Evolutionary conservation across 2,797 vertebrate species (phyloP), one percentile per base, ranked within the genome.

Genomic region (Lepilemur ruficaudatus): DNA sequence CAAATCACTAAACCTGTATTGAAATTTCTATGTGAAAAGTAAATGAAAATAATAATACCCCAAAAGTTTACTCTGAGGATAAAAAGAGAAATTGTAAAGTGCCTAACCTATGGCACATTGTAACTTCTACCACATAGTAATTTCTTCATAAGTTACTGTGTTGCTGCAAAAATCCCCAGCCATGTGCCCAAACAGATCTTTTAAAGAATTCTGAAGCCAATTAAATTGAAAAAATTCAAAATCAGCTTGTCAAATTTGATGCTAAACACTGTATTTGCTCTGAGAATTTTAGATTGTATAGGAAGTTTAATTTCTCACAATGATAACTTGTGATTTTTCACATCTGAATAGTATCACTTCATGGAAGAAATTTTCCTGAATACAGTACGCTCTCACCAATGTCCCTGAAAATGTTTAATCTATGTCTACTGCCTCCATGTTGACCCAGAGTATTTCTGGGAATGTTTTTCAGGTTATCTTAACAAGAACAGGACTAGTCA

Each of bases 11-110:
- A 78, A 23, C 61, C 73, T 41, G 46, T 35, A 12, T 81, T 25
- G 83, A 41, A 48, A 46, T 88, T 50, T 57, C 95, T 50, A 28
- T 50, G 6, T 43, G 28, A 82, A 67, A 94, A 61, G 25, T n/a
- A 84, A 85, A 76, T 55, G 61, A 73, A 91, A 57, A 89, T 38
- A 76, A 41, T 7, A 28, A 46, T 7, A 23, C 50, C 22, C 85
- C 48, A 52, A 20, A 73, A 61, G 11, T 30, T 76, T 79, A 5
- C 32, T 72, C 18, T 38, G 30, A 76, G 50, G 25, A 43, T 30
- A 43, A 57, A 59, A 59, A 72, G 46, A 57, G 6, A 11, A 7
- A 41, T 57, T 50, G 9, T 7, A 30, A 73, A 93, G 4, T 23
- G 10, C 55, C 17, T 10, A 3, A 52, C 22, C 15, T 43, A 5